Evolutionary conservation across 2,888 invertebrate species (phyloP).

Genomic region (Carpatolechia fugitivella): DNA sequence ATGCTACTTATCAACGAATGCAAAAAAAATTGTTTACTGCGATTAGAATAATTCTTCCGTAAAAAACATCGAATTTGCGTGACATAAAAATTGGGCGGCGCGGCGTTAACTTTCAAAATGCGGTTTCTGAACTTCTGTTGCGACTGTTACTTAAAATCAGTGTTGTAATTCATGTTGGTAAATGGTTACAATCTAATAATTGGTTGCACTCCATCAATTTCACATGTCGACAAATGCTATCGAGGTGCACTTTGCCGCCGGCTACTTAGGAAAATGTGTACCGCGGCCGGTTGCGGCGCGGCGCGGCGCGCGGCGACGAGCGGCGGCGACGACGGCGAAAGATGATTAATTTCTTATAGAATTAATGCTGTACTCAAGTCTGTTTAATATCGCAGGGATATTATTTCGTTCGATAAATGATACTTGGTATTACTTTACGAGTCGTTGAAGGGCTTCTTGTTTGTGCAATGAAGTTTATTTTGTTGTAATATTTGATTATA

Average conservation of each 20-base stretch:
- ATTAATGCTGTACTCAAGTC: constrained; percentile 25
- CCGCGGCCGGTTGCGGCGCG: no score
- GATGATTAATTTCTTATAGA: constrained; percentile 56
- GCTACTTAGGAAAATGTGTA: constrained; percentile 36
- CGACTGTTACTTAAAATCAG: constrained; percentile 4
- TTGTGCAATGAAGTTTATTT: background rate
- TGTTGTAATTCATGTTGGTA: constrained; percentile 13
- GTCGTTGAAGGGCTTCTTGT: background rate
- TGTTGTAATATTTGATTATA: background rate
- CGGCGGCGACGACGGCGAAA: constrained; percentile 32
- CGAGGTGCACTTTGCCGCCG: constrained; percentile 38
- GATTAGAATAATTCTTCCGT: background rate
- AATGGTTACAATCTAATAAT: constrained; percentile 21
- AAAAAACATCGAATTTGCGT: background rate
- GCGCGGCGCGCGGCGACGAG: constrained; percentile 20
- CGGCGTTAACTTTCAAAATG: constrained; percentile 7
- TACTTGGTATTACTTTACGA: background rate
- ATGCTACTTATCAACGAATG: background rate
- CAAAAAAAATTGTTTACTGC: background rate
- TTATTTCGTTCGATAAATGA: constrained; percentile 28
- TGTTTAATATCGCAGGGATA: constrained; percentile 10
- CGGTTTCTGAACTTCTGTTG: background rate
- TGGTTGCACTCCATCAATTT: constrained; percentile 26
- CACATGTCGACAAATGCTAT: constrained; percentile 38
- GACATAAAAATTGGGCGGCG: background rate